Percentiles rank a stretch among this genome's conserved stretches.
Conservation (phyloP, 2,113 vertebrate genomes). For the Tachuris rubrigastra region DNA sequence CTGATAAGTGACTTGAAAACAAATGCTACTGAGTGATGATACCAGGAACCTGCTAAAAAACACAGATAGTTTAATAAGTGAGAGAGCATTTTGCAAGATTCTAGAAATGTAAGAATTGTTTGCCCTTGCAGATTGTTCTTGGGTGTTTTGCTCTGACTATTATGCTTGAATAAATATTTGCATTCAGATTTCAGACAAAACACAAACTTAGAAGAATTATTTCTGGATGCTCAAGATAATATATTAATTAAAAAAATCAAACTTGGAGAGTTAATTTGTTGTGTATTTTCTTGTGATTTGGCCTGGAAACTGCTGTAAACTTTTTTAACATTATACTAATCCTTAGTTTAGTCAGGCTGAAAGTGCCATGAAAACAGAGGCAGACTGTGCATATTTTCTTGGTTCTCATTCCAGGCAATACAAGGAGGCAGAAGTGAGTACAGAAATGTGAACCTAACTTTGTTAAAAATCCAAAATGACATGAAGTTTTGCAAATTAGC, state of each 20-base stretch:
- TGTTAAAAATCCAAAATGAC: background rate
- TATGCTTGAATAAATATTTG: background rate
- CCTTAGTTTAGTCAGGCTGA: background rate
- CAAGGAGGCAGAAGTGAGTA: background rate
- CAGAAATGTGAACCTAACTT: background rate
- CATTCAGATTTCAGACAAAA: background rate
- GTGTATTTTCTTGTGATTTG: background rate
- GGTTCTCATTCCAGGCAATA: constrained; percentile 15
- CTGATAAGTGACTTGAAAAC: background rate
- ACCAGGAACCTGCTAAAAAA: background rate
- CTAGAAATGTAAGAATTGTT: background rate
- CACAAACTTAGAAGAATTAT: background rate
- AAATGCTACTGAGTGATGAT: background rate
- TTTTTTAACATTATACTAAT: background rate
- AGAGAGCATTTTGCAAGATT: background rate
- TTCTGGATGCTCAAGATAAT: background rate
- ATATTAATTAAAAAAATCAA: background rate
- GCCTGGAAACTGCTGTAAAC: background rate
- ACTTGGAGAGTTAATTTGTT: background rate
- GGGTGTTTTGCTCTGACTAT: background rate
- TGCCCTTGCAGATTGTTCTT: background rate
- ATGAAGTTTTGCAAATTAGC: rapidly evolving
- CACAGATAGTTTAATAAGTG: background rate
- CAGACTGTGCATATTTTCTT: background rate
- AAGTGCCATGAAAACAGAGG: background rate